phyloP scores from a whole-genome alignment of 1,140 invertebrate species.

The Diorhabda elongata region DNA sequence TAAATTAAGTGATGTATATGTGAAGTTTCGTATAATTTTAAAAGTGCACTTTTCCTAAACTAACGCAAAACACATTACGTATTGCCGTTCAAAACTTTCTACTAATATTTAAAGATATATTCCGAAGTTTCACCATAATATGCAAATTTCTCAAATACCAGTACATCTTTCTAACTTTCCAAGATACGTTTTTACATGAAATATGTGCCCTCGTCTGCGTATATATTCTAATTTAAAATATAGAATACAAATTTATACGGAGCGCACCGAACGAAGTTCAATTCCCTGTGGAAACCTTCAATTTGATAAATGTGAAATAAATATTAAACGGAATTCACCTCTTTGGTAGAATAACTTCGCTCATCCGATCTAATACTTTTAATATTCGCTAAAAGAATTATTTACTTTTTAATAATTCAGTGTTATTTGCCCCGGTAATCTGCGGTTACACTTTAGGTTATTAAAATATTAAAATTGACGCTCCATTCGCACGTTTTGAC shows the following conservation, averaged over 20 bases:
- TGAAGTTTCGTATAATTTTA: constrained; percentile 15
- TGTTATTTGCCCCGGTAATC: neutral
- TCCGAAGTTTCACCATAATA: constrained; percentile 43
- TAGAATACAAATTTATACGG: constrained; percentile 48
- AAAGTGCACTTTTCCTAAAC: constrained; percentile 26
- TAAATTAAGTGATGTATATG: neutral
- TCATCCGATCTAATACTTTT: constrained; percentile 29
- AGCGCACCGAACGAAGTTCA: constrained; percentile 37
- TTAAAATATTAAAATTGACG: constrained; percentile 1
- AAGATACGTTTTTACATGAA: constrained; percentile 46
- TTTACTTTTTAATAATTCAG: constrained; percentile 1
- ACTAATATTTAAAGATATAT: constrained; percentile 39
- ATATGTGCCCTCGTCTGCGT: constrained; percentile 42
- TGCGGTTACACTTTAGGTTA: neutral
- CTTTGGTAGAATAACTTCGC: constrained; percentile 27
- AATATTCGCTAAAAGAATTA: constrained; percentile 28
- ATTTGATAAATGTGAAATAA: constrained; percentile 48
- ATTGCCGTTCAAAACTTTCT: constrained; percentile 31
- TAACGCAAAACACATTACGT: constrained; percentile 31
- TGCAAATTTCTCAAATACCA: constrained; percentile 41
- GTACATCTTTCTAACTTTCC: constrained; percentile 40
- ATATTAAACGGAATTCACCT: constrained; percentile 43
- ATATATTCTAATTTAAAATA: constrained; percentile 50
- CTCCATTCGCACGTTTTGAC: neutral
- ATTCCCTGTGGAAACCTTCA: constrained; percentile 45